phyloP scores from a whole-genome alignment of 2,888 invertebrate genomes.

The Chesias legatella region DNA sequence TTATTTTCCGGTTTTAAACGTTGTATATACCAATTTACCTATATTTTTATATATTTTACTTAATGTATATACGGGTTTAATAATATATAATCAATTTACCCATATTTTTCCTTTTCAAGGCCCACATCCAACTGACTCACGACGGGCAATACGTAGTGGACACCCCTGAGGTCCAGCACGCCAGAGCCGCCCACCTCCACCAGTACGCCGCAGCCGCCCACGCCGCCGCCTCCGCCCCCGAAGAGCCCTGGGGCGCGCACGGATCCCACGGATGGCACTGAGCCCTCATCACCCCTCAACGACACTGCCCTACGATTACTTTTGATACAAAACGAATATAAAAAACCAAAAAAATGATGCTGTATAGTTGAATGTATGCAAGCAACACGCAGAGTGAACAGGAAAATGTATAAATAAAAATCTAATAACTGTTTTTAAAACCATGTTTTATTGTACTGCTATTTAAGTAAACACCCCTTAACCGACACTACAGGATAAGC shows the following conservation, averaged over 20 bases:
- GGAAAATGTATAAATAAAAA: constrained; percentile 69
- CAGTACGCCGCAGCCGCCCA: constrained; percentile 70
- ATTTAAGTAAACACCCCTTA: too few relatives aligned
- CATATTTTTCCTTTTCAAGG: constrained; percentile 34
- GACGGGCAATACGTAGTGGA: constrained; percentile 76
- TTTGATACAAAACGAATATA: constrained; percentile 66
- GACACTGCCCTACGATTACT: constrained; percentile 56
- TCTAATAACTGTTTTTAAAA: constrained; percentile 51
- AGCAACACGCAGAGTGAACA: constrained; percentile 70
- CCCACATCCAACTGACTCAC: constrained; percentile 74
- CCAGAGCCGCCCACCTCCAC: constrained; percentile 64
- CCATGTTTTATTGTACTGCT: constrained; percentile 29
- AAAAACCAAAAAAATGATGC: constrained; percentile 57
- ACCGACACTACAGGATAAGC: too few relatives aligned
- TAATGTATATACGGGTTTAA: too few relatives aligned
- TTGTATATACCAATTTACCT: too few relatives aligned
- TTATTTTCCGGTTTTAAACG: too few relatives aligned
- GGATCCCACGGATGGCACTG: constrained; percentile 65
- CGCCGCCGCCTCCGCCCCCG: constrained; percentile 69
- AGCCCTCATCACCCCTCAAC: constrained; percentile 56
- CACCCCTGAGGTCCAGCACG: constrained; percentile 75
- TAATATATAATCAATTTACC: not conserved
- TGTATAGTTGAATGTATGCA: constrained; percentile 73
- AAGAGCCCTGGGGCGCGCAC: constrained; percentile 64
- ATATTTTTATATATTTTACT: too few relatives aligned